Evolutionary conservation across 2,888 invertebrate genomes (phyloP).

Genomic region (Drosophila nigricruria): DNA sequence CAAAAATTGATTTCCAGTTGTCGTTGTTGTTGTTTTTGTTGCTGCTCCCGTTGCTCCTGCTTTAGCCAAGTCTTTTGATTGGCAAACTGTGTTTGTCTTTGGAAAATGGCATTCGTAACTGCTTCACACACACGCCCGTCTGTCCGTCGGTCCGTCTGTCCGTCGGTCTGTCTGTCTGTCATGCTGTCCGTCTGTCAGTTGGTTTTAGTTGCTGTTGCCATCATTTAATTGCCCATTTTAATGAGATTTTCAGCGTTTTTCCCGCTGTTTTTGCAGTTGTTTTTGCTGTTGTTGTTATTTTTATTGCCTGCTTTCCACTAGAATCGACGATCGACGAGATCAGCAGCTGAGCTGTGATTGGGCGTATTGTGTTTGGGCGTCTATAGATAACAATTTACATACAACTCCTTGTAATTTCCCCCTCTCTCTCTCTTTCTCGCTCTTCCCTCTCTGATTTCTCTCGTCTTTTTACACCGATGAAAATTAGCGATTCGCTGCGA

Average conservation of each 20-base stretch:
- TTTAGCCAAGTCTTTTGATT: slow-evolving; percentile 49
- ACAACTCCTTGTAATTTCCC: slow-evolving; percentile 62
- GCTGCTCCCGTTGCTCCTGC: slow-evolving; percentile 50
- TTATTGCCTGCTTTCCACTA: slow-evolving; percentile 54
- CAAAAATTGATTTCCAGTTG: slow-evolving; percentile 81
- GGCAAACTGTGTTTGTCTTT: slow-evolving; percentile 59
- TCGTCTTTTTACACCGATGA: slow-evolving; percentile 56
- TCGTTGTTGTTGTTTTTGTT: slow-evolving; percentile 43
- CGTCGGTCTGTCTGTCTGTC: slow-evolving; percentile 50
- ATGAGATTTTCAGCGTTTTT: slow-evolving; percentile 73
- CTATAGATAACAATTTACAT: slow-evolving; percentile 62
- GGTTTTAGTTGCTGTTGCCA: slow-evolving; percentile 66
- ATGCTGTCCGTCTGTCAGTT: slow-evolving; percentile 52
- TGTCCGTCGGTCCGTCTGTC: too few species aligned
- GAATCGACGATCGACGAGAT: slow-evolving; percentile 31
- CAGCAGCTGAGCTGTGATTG: slow-evolving; percentile 45
- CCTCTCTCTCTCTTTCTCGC: slow-evolving; percentile 21
- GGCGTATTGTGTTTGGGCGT: slow-evolving; percentile 78
- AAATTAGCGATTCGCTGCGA: slow-evolving; percentile 71
- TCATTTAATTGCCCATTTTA: slow-evolving; percentile 82
- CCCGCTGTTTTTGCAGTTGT: slow-evolving; percentile 29
- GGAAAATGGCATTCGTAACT: slow-evolving; percentile 59
- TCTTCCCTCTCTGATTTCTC: slow-evolving; percentile 23
- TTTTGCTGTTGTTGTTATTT: slow-evolving; percentile 21
- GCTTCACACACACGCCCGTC: slow-evolving; percentile 13